Base-by-base conservation (phyloP, 2,888 invertebrate genomes). In the Bellardia pandia region DNA sequence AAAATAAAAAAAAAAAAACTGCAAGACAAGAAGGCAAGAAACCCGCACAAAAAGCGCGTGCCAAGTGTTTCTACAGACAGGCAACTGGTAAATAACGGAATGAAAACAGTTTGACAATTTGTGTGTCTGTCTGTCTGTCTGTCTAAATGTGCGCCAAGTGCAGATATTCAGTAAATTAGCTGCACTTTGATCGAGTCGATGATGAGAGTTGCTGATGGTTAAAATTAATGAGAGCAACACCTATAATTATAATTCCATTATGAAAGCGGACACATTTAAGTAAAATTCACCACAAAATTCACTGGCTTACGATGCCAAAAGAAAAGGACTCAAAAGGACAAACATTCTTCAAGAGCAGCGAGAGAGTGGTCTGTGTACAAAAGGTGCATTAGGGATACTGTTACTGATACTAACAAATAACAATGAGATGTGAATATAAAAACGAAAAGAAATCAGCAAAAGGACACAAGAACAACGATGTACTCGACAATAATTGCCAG, bases 241-340 rank as follows among this genome's bases (percentile, higher is more conserved):
- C 87, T 92, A 92, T 92, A 92, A 92, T 92, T 92, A 92, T 92
- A 92, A 91, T 92, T 92, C 92, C 92, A 92, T 92, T 92, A 92
- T 90, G 90, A 90, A 85, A 81, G 78, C 77, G 85, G 85, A 83
- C 86, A 84, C 83, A 84, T 83, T 84, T 72, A 77, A 80, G 80
- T 37, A 53, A 71, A 78, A 58, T 45, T 81, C 71, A 45, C 69
- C 53, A 74, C 62, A 64, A 42, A 40, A 48, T 4, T 68, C 45
- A 45, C 11, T 45, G 33, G 48, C 51, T 16, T 42, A 23, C 62
- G 62, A 62, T 53, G 45, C 60, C 37, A 56, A 80, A 74, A 77
- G 48, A 56, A 60, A 60, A 77, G 85, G 13, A 64, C 68, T 62
- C 7, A 69, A 69, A 71, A 64, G 62, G 72, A 86, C 82, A 69